A percentile compares a stretch with the other conserved stretches of the same genome.
Conservation (phyloP, 2,888 invertebrate genomes). For the Endotricha flammealis region DNA sequence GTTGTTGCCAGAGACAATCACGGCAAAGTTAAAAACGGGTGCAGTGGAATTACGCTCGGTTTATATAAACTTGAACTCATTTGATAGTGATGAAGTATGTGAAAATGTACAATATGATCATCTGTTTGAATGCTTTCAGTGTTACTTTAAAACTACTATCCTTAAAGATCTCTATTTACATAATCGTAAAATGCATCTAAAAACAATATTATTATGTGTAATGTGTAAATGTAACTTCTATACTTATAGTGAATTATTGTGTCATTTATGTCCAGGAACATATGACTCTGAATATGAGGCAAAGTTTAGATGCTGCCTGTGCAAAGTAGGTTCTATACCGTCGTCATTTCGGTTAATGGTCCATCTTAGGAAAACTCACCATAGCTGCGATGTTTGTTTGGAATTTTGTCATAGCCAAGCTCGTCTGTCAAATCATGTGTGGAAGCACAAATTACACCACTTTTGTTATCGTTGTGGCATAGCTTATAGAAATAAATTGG, state of each 20-base stretch:
- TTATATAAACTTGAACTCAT: conserved; percentile 85
- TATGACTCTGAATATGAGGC: conserved; percentile 82
- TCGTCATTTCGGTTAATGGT: conserved; percentile 93
- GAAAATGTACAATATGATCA: conserved; percentile 80
- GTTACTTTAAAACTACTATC: conserved; percentile 85
- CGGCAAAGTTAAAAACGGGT: conserved; percentile 80
- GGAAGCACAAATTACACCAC: conserved; percentile 93
- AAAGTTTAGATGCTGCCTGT: conserved; percentile 89
- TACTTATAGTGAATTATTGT: conserved; percentile 91
- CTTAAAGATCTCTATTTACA: conserved; percentile 92
- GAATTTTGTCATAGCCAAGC: conserved; percentile 89
- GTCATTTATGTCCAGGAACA: conserved; percentile 90
- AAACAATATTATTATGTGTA: conserved; percentile 87
- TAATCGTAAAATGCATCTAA: conserved; percentile 91
- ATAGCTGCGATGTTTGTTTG: conserved; percentile 91
- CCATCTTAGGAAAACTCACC: conserved; percentile 89
- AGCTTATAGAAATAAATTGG: conserved; percentile 91
- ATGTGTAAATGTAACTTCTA: conserved; percentile 94
- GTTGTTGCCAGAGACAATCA: conserved; percentile 83
- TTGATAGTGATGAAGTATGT: conserved; percentile 79
- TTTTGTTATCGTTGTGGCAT: conserved; percentile 92
- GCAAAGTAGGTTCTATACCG: conserved; percentile 86
- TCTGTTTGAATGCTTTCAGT: conserved; percentile 91
- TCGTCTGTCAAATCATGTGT: conserved; percentile 90
- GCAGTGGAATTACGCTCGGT: conserved; percentile 79